These are phyloP conservation scores for Numenius arquata DNA, from an alignment of 2,113 vertebrate genomes.

Conservation along the genomic window DNA sequence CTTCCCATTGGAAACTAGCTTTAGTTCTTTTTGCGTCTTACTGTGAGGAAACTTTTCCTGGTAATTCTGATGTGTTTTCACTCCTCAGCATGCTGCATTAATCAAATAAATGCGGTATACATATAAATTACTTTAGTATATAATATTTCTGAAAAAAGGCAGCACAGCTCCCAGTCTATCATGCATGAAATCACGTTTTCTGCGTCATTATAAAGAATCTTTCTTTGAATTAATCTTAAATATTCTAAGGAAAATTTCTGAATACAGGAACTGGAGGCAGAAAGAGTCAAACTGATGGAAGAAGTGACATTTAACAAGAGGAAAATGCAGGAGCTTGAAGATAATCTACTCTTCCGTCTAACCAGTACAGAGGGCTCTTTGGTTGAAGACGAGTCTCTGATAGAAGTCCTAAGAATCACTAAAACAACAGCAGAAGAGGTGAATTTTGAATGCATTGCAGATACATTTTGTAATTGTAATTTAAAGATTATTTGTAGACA, in stretches of 20 bases:
- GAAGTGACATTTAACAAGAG: constrained; percentile 83
- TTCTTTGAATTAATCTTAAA: neutral
- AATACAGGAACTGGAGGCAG: constrained; percentile 81
- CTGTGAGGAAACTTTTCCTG: neutral
- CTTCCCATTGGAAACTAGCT: neutral
- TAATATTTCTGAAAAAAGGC: neutral
- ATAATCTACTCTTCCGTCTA: constrained; percentile 79
- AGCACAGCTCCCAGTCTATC: neutral
- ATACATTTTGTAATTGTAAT: neutral
- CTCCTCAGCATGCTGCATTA: neutral
- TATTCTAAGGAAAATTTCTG: neutral
- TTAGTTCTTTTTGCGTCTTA: neutral
- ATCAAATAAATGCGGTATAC: neutral
- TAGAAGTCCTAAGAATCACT: constrained; percentile 80
- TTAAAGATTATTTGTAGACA: neutral
- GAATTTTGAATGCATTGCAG: neutral
- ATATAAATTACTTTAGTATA: neutral
- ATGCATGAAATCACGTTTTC: neutral
- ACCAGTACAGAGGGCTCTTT: constrained; percentile 83
- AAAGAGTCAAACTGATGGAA: constrained; percentile 81
- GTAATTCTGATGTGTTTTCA: neutral
- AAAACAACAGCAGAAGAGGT: constrained; percentile 85
- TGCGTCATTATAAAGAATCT: neutral
- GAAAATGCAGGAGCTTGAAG: constrained; percentile 86
- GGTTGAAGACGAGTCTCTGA: constrained; percentile 83